phyloP scores from a whole-genome alignment of 1,140 invertebrate genomes.

The Trachelipus rathkii region DNA sequence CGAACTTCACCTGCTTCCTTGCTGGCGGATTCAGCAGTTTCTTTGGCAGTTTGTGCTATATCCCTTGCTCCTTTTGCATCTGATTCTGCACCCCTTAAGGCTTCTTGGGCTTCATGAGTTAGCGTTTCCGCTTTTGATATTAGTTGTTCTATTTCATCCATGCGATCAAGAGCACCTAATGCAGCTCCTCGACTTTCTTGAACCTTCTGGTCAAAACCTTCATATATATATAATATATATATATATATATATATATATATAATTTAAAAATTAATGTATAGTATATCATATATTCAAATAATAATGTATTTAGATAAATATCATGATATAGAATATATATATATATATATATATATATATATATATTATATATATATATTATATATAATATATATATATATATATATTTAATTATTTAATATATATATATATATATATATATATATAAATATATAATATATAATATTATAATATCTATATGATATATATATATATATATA shows the following conservation, averaged over 20 bases:
- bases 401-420: no score
- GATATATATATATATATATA: no score
- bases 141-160: slow-evolving; percentile 59
- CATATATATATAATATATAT: background rate
- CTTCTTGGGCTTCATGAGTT: slow-evolving; percentile 55
- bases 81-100: slow-evolving; percentile 66
- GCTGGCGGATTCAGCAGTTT: slow-evolving; percentile 41
- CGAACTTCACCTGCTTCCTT: slow-evolving; percentile 71
- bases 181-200: slow-evolving; percentile 70
- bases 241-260: background rate
- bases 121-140: slow-evolving; percentile 63
- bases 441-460: no score
- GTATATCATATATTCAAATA: background rate
- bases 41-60: slow-evolving; percentile 71
- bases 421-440: no score
- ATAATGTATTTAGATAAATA: no score
- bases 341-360: no score
- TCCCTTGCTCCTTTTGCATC: slow-evolving; percentile 71
- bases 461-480: no score
- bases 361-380: no score
- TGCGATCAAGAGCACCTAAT: slow-evolving; percentile 61
- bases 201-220: slow-evolving; percentile 82
- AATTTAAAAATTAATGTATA: slow-evolving; percentile 6
- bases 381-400: no score
- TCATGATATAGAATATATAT: no score